Evolutionary conservation across 2,888 invertebrate genomes (phyloP).

Genomic region (Rhamnusium bicolor): DNA sequence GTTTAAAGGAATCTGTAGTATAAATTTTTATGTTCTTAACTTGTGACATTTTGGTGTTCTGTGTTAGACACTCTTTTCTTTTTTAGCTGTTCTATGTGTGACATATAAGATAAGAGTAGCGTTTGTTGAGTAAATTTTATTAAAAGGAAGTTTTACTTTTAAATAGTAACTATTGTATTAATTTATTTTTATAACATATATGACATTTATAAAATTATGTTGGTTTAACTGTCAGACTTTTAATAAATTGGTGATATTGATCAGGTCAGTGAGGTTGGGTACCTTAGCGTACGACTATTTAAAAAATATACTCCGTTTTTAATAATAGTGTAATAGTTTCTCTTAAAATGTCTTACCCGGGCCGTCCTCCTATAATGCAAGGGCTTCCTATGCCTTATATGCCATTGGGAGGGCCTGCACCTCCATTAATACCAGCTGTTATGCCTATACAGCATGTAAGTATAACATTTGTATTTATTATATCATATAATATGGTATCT

Average conservation of each 20-base stretch:
- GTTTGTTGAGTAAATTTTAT: not conserved
- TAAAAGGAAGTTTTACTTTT: not conserved
- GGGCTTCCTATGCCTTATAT: slow-evolving; percentile 78
- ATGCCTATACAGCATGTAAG: slow-evolving; percentile 85
- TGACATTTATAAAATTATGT: not conserved
- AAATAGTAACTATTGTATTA: not conserved
- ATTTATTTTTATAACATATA: not conserved
- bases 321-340: not conserved
- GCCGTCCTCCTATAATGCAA: slow-evolving; percentile 85
- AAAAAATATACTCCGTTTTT: not conserved
- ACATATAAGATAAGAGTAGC: not conserved
- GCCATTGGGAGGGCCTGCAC: slow-evolving; percentile 78
- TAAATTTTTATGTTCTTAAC: no score
- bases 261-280: slow-evolving; percentile 2
- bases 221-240: not conserved
- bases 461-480: slow-evolving; percentile 51
- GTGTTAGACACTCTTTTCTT: no score
- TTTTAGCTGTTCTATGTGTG: not conserved
- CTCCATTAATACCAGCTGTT: slow-evolving; percentile 80
- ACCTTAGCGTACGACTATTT: not conserved
- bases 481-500: slow-evolving; percentile 27
- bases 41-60: no score
- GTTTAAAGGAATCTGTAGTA: no score
- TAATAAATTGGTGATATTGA: not conserved
- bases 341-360: slow-evolving; percentile 88